These are phyloP conservation scores for Enteromius fasciolatus DNA, from an alignment of 2,797 vertebrate species.

Conservation along the genomic window DNA sequence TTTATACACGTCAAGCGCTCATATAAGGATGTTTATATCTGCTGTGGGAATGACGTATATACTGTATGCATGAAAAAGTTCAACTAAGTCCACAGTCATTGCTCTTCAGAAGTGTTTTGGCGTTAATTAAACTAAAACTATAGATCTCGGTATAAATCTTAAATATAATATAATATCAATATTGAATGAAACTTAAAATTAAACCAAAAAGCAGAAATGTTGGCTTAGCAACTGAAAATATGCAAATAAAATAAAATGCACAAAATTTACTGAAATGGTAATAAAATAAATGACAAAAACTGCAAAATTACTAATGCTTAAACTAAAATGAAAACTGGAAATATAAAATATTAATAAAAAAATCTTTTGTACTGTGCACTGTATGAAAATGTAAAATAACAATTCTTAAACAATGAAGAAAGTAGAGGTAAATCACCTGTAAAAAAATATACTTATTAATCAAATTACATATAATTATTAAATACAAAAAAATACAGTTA, in stretches of 20 bases:
- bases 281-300: not conserved
- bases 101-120: not conserved
- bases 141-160: not conserved
- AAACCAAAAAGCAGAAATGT: not conserved
- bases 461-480: too few relatives aligned
- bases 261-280: not conserved
- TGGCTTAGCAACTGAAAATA: not conserved
- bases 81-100: too few relatives aligned
- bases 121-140: not conserved
- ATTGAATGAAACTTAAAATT: not conserved
- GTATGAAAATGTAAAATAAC: too few relatives aligned
- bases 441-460: too few relatives aligned
- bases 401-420: not conserved
- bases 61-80: not conserved
- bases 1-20: not conserved
- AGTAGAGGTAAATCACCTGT: too few relatives aligned
- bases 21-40: conserved; percentile 16
- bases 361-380: not conserved
- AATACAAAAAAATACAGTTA: too few relatives aligned
- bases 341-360: not conserved
- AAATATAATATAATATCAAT: not conserved
- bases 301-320: not conserved
- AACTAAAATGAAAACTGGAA: not conserved
- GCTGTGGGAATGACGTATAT: not conserved
- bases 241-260: not conserved